Conservation (phyloP, 2,888 invertebrate species). For the Arctia plantaginis region DNA sequence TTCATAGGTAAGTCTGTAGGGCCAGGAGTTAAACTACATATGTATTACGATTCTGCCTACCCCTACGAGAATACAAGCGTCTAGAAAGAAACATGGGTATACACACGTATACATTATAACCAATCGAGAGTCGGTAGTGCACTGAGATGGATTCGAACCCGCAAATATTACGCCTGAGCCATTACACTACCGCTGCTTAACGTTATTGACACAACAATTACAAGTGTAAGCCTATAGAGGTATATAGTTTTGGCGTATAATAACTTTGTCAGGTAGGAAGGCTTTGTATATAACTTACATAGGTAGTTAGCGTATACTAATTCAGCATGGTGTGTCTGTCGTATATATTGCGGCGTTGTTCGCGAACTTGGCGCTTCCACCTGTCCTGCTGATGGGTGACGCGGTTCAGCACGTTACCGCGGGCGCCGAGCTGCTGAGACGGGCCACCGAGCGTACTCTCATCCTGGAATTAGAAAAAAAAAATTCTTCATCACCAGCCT, state of each 20-base stretch:
- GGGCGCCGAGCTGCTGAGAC: conserved; percentile 92
- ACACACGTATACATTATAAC: not conserved
- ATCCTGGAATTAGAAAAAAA: conserved; percentile 80
- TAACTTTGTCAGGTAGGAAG: not conserved
- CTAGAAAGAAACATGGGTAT: no score
- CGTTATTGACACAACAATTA: not conserved
- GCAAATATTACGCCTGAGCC: not conserved
- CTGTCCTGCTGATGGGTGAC: conserved; percentile 98
- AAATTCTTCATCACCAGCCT: no score
- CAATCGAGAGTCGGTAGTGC: not conserved
- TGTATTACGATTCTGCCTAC: not conserved
- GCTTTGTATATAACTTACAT: not conserved
- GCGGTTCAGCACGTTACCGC: conserved; percentile 95
- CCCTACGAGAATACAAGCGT: not conserved
- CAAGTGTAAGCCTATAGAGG: no score
- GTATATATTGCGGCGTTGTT: conserved; percentile 98
- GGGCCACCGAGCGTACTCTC: conserved; percentile 88
- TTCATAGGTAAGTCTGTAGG: not conserved
- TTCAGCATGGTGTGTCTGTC: conserved; percentile 99
- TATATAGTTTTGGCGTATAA: not conserved
- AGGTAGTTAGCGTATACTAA: conserved; percentile 72
- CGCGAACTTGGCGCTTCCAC: conserved; percentile 98
- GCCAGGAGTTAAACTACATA: not conserved
- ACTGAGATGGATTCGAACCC: not conserved
- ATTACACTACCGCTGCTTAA: not conserved